These are phyloP conservation scores for Metacarcinus magister DNA, from an alignment of 2,888 invertebrate species.

Conservation along the genomic window DNA sequence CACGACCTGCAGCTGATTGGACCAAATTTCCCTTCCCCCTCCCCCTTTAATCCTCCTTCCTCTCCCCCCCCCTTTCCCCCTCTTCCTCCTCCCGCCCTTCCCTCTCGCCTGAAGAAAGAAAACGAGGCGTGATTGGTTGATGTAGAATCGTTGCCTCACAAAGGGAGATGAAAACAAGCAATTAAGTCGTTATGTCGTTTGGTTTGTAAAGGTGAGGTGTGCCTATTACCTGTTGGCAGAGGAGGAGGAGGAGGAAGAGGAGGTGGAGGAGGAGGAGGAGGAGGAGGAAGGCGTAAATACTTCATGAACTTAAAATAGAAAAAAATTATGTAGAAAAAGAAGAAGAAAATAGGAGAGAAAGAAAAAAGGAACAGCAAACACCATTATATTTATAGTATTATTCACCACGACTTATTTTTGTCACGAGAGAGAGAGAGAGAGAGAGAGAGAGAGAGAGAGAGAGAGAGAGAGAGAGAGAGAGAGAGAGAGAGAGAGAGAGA, in stretches of 20 bases:
- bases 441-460: too few relatives aligned
- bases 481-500: background rate
- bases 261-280: background rate
- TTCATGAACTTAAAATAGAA: too few relatives aligned
- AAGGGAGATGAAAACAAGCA: background rate
- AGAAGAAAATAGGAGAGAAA: background rate
- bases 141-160: too few relatives aligned
- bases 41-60: background rate
- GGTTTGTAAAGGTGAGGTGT: background rate
- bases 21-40: background rate
- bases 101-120: background rate
- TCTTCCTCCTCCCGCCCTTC: background rate
- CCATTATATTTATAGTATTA: too few relatives aligned
- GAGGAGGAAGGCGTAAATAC: background rate
- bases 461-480: too few relatives aligned
- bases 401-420: too few relatives aligned
- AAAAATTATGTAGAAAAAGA: too few relatives aligned
- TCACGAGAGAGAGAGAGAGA: background rate
- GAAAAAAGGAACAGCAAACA: too few relatives aligned
- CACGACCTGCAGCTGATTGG: background rate
- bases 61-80: background rate
- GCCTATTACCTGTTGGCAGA: background rate
- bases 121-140: too few relatives aligned
- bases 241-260: background rate
- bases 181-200: background rate